Base-by-base conservation (phyloP, 2,888 invertebrate species). In the Fabriciana adippe region DNA sequence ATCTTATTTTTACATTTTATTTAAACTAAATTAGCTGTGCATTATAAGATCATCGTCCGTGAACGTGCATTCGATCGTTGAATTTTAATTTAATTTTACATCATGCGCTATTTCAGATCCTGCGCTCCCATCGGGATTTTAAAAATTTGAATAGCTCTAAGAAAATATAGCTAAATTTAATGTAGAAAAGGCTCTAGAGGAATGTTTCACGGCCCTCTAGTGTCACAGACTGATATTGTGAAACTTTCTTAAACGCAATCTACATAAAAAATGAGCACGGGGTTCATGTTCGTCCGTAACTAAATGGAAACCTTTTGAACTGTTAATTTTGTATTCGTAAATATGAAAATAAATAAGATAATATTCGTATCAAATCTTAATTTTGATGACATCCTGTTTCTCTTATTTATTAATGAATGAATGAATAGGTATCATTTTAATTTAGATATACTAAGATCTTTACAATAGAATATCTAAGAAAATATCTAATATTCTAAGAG, bases 221-320 rank as follows among this genome's bases (percentile, higher is more conserved):
- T 81, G 81, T 81, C 84, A 78, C 82, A 83, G 82, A 84, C 88
- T 89, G 89, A 90, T 91, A 90, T 92, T 90, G 86, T 89, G 82
- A 89, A 91, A 90, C 89, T 90, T 92, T 90, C 87, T 89, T 90
- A 84, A 82, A 83, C 84, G 84, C 86, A 90, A 91, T 91, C 88
- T 91, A 89, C 92, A 91, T 92, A 91, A 91, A 91, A 90, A 91
- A 91, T 91, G 90, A 91, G 88, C 81, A 72, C 79, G 86, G 89
- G 89, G 88, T 86, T 85, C 76, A 83, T 76, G 88, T 86, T 85
- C 76, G 83, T 76, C 89, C 87, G 87, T 83, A 84, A 82, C 88
- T 89, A 91, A 91, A 90, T 90, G 89, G 89, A 85, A 88, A 85
- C 86, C 87, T 89, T 90, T 90, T 89, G 87, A 89, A 87, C 89